These are phyloP conservation scores for Phrynocephalus forsythii DNA, from an alignment of 2,797 vertebrate species.

Conservation along the genomic window DNA sequence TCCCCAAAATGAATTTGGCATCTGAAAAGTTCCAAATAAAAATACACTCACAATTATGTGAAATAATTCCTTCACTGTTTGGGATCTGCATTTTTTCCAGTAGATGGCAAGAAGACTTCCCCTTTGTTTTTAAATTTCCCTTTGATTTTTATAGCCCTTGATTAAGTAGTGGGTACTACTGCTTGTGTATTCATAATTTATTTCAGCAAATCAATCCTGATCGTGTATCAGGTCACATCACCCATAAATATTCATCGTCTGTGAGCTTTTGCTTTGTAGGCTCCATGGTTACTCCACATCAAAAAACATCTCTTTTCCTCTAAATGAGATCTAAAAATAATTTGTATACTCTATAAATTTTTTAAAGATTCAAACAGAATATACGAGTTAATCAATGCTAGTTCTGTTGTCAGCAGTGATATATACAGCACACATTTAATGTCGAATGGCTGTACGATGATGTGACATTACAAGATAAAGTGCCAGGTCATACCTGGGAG, in stretches of 20 bases:
- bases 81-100: background rate
- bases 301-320: constrained; percentile 42
- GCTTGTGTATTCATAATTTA: background rate
- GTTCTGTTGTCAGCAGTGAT: constrained; percentile 49
- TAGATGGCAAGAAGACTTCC: background rate
- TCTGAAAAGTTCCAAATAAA: background rate
- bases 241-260: constrained; percentile 60
- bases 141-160: constrained; percentile 13
- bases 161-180: background rate
- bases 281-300: constrained; percentile 26
- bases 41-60: background rate
- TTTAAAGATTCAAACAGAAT: constrained; percentile 48
- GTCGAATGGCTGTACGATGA: constrained; percentile 9
- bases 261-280: constrained; percentile 38
- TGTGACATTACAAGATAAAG: constrained; percentile 36
- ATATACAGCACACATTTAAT: constrained; percentile 25
- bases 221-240: constrained; percentile 38
- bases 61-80: background rate
- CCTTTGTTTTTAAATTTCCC: background rate
- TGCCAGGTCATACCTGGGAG: constrained; percentile 29
- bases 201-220: constrained; percentile 46
- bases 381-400: constrained; percentile 53
- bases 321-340: constrained; percentile 57
- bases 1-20: background rate
- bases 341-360: constrained; percentile 48